Conservation (phyloP, 2,797 vertebrate species). For the Glossophaga mutica region DNA sequence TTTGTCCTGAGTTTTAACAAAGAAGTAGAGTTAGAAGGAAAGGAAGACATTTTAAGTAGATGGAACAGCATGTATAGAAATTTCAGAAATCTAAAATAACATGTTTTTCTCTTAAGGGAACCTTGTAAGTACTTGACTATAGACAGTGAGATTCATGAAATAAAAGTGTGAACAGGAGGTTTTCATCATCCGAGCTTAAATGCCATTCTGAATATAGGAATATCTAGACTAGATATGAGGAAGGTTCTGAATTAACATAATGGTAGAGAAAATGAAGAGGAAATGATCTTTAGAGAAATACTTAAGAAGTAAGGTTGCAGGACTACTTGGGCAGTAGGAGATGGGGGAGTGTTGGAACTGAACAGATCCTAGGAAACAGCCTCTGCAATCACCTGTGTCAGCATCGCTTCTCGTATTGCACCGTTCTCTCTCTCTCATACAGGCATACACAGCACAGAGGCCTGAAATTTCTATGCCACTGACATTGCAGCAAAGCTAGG, state of each 20-base stretch:
- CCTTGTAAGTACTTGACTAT: accelerated
- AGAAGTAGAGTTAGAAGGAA: neutral
- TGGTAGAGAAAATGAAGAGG: neutral
- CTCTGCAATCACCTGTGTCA: neutral
- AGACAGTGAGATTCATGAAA: neutral
- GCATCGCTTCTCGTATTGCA: neutral
- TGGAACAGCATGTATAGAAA: neutral
- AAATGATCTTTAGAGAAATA: neutral
- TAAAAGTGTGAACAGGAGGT: neutral
- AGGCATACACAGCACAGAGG: neutral
- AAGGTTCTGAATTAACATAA: neutral
- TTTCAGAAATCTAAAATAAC: neutral
- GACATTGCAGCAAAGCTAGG: neutral
- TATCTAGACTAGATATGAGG: neutral
- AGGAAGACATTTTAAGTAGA: neutral
- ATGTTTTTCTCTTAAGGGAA: neutral
- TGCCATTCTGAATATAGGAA: neutral
- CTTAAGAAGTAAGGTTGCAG: neutral
- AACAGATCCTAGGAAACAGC: neutral
- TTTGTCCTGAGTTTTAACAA: neutral
- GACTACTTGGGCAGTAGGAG: neutral
- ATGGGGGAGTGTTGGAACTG: neutral
- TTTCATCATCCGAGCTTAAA: neutral
- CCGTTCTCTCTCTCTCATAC: neutral
- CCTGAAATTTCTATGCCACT: neutral